Percentiles rank a stretch among this genome's conserved stretches.
phyloP scores from a whole-genome alignment of 2,888 invertebrate species.

The Stenoptilia bipunctidactyla region DNA sequence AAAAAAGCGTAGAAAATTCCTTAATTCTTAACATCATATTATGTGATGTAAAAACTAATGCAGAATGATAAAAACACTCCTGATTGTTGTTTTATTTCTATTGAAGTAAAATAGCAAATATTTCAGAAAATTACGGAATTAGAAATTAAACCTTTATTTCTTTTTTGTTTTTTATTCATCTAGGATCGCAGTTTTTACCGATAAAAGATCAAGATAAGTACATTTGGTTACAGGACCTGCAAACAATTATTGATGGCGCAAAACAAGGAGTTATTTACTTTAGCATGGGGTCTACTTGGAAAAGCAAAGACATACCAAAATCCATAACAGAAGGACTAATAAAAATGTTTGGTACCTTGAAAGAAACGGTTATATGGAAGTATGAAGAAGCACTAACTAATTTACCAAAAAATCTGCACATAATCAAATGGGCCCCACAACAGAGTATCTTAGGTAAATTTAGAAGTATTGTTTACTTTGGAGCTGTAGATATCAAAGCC shows the following conservation, averaged over 20 bases:
- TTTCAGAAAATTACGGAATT: too few species aligned
- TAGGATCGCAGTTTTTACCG: neutral
- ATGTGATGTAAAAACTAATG: too few species aligned
- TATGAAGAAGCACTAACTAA: conserved; percentile 33
- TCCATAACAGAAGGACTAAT: conserved; percentile 26
- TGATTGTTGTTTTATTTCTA: too few species aligned
- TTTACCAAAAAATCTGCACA: conserved; percentile 37
- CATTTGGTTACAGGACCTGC: conserved; percentile 35
- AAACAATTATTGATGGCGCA: conserved; percentile 37
- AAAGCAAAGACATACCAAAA: conserved; percentile 29
- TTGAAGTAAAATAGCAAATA: too few species aligned
- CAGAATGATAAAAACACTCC: too few species aligned
- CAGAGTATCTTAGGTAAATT: conserved; percentile 44
- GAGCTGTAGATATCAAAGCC: too few species aligned
- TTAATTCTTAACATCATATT: too few species aligned
- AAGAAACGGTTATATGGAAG: conserved; percentile 48
- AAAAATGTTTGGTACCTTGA: conserved; percentile 30
- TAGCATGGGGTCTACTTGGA: conserved; percentile 39
- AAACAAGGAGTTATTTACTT: conserved; percentile 43
- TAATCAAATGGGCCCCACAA: conserved; percentile 47
- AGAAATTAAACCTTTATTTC: neutral
- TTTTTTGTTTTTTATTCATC: neutral
- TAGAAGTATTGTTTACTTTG: too few species aligned
- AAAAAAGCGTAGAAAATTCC: too few species aligned
- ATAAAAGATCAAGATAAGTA: too few species aligned